phyloP scores from a whole-genome alignment of 2,113 vertebrate genomes.

The Eubucco bourcierii region DNA sequence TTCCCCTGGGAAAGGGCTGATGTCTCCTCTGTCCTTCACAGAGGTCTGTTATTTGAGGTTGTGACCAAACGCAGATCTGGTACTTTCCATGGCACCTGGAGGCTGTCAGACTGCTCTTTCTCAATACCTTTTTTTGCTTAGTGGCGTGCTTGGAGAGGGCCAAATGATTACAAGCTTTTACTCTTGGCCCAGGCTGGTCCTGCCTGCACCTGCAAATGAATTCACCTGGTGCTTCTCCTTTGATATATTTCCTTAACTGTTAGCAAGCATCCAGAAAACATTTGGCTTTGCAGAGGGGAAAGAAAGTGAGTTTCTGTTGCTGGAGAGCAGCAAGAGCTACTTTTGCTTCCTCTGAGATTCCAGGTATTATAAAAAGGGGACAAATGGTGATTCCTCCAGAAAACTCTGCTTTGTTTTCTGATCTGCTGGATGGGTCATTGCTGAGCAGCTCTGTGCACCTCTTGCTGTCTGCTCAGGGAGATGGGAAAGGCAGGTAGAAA shows the following conservation, averaged over 20 bases:
- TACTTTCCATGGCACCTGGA: neutral
- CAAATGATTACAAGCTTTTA: neutral
- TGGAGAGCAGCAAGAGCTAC: neutral
- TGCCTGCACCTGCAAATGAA: neutral
- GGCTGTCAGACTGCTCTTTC: neutral
- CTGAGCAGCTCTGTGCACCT: neutral
- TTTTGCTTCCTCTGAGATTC: neutral
- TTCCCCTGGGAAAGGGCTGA: rapidly evolving
- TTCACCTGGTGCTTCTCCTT: neutral
- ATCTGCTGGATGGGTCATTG: neutral
- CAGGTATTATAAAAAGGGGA: neutral
- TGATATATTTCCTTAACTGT: neutral
- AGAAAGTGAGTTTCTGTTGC: neutral
- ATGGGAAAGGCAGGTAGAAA: neutral
- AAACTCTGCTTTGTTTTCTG: neutral
- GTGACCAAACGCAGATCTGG: neutral
- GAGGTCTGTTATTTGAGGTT: neutral
- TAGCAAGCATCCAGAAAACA: neutral
- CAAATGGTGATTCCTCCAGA: neutral
- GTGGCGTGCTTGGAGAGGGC: neutral
- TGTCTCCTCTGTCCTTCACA: neutral
- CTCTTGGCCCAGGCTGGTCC: neutral
- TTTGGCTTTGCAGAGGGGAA: neutral
- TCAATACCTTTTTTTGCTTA: neutral
- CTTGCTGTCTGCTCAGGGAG: neutral